Percentiles rank a stretch among this genome's conserved stretches.
phyloP scores from a whole-genome alignment of 1,140 invertebrate genomes.

The Atopsyche davidsoni region DNA sequence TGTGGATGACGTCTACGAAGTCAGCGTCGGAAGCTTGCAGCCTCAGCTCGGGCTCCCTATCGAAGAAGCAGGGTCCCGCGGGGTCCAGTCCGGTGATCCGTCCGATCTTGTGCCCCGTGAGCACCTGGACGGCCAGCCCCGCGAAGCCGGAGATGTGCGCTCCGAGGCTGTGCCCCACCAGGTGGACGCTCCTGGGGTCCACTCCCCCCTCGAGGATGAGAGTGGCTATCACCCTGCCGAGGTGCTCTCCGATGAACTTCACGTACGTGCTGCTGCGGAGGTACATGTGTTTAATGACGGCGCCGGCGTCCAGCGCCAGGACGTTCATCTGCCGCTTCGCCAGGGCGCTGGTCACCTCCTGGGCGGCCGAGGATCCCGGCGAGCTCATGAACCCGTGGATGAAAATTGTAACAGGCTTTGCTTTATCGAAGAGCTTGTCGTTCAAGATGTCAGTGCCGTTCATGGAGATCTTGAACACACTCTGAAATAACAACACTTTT shows the following conservation, averaged over 20 bases:
- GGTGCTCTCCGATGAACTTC: conserved; percentile 37
- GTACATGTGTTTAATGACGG: conserved; percentile 39
- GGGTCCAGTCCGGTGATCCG: conserved; percentile 20
- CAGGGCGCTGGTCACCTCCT: conserved; percentile 14
- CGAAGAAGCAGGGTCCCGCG: conserved; percentile 21
- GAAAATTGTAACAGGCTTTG: conserved; percentile 15
- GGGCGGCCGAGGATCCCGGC: conserved; percentile 13
- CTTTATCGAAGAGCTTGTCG: conserved; percentile 5
- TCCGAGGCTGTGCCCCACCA: conserved; percentile 21
- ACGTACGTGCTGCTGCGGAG: conserved; percentile 40
- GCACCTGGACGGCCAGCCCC: conserved; percentile 14
- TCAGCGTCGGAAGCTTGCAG: conserved; percentile 35
- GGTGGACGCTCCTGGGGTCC: conserved; percentile 13
- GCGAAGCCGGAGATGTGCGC: conserved; percentile 18
- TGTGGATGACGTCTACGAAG: conserved; percentile 28
- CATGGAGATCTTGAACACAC: conserved; percentile 7
- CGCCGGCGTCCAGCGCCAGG: conserved; percentile 40
- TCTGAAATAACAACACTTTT: too few relatives aligned
- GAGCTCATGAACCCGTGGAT: conserved; percentile 23
- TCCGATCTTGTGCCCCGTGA: conserved; percentile 7
- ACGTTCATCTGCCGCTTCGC: conserved; percentile 32
- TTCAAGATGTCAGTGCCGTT: neutral
- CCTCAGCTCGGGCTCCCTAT: neutral
- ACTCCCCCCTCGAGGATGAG: conserved; percentile 28
- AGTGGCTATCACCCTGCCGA: conserved; percentile 37